phyloP scores from a whole-genome alignment of 1,140 invertebrate species.

The Stenopsyche tienmushanensis region DNA sequence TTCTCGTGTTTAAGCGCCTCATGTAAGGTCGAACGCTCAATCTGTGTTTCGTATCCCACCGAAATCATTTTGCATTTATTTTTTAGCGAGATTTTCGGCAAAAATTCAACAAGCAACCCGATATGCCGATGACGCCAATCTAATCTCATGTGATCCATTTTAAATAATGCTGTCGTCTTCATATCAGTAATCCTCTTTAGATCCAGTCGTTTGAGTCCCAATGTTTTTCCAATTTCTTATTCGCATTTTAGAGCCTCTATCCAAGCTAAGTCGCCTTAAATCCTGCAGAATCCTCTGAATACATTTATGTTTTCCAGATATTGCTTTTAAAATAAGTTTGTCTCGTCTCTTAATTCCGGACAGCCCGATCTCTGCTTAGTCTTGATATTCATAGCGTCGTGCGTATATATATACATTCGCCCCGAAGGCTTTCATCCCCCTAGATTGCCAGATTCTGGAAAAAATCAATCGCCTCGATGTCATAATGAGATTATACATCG shows the following conservation, averaged over 20 bases:
- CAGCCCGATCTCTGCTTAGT: not conserved
- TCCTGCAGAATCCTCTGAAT: not conserved
- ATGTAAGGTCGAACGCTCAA: not conserved
- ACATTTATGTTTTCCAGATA: constrained; percentile 9
- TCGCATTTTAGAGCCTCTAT: not conserved
- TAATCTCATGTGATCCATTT: too few relatives aligned
- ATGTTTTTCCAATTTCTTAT: not conserved
- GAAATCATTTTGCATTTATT: too few relatives aligned
- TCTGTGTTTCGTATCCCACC: too few relatives aligned
- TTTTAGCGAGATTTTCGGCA: too few relatives aligned
- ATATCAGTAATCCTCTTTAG: too few relatives aligned
- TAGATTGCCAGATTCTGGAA: too few relatives aligned
- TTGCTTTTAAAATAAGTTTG: not conserved
- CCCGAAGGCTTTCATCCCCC: too few relatives aligned
- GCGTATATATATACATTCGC: not conserved
- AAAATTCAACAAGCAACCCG: too few relatives aligned
- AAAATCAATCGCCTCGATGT: too few relatives aligned
- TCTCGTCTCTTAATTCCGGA: constrained; percentile 1
- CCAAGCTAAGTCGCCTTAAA: not conserved
- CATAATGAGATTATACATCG: too few relatives aligned
- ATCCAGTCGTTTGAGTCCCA: not conserved
- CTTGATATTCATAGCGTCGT: not conserved
- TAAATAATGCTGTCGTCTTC: too few relatives aligned
- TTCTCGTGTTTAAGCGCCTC: constrained; percentile 5
- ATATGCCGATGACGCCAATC: too few relatives aligned